Base-by-base conservation (phyloP, 2,888 invertebrate genomes). In the Nasonia oneida region DNA sequence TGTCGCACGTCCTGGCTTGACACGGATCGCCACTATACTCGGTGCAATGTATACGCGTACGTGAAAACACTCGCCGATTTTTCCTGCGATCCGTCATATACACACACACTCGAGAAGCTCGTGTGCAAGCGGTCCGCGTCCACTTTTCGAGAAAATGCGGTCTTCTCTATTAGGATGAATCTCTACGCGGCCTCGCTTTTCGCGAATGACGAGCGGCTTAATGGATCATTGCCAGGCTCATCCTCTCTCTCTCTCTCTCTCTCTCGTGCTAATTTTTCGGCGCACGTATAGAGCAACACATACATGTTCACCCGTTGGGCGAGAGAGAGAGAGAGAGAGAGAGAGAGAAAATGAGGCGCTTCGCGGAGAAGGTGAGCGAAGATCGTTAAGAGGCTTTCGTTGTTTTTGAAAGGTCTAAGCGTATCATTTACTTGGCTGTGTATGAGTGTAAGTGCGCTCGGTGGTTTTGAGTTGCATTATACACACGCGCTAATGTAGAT, bases 211-310 rank as follows among this genome's bases (percentile, higher is more conserved):
- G 50, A 70, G 70, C 18, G 6, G 53, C 67, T 80, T 80, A 80
- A 80, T 84, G 80, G 84, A 84, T 84, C 84, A 84, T 80, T 80
- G 84, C 84, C 80, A 80, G 80, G 70, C 74, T 79, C 64, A 33
- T 75, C 70, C 74, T 73, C 79, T 50, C 79, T 73, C 79, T 39
- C 84, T 23, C 84, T 23, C 79, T 50, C 74, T 73, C 79, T 50
- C 79, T 73, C 79, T 39, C 84, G 80, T 84, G 53, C 79, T 84
- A 84, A 84, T 84, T 75, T 79, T 47, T 8, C 76, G n/a, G 23
- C n/a, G 18, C 57, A 29, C 57, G 10, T 10, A 29, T 29, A 67
- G 23, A 50, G 53, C 53, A 42, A 37, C 29, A 50, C 29, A 23
- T 23, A 74, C 42, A 71, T 42, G n/a, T 39, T 39, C 14, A 39